These are phyloP conservation scores for Sebastes hopkinsi DNA, from an alignment of 2,797 vertebrate species.

Conservation along the genomic window DNA sequence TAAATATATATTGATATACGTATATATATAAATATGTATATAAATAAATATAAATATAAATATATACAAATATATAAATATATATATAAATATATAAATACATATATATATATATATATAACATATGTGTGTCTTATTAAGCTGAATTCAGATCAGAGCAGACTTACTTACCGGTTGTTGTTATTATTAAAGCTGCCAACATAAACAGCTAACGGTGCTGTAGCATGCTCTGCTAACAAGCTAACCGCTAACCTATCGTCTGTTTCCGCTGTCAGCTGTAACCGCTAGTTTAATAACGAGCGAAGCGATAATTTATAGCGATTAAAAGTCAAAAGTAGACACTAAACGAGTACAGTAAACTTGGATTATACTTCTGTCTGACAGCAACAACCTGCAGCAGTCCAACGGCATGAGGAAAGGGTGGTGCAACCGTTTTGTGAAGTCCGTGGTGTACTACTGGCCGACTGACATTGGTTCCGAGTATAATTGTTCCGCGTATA, in stretches of 20 bases:
- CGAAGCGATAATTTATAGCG: fast-evolving
- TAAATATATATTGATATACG: too few species aligned
- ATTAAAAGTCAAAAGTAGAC: neutral
- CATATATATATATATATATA: too few species aligned
- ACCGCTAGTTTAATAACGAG: fast-evolving
- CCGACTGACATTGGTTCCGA: conserved; percentile 44
- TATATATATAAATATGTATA: too few species aligned
- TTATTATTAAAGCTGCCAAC: neutral
- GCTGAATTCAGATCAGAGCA: fast-evolving
- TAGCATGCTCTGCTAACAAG: conserved; percentile 6
- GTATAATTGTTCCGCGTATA: too few species aligned
- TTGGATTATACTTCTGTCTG: fast-evolving
- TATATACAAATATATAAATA: fast-evolving
- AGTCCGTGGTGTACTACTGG: conserved; percentile 6
- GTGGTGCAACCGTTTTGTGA: conserved; percentile 15
- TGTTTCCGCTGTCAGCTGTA: too few species aligned
- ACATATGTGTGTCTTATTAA: neutral
- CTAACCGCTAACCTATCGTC: conserved; percentile 11
- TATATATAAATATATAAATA: too few species aligned
- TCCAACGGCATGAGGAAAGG: conserved; percentile 23
- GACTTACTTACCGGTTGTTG: neutral
- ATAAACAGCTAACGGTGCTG: neutral
- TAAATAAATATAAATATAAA: too few species aligned
- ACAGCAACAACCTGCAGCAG: neutral
- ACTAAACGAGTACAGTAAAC: fast-evolving